A percentile compares a stretch with the other conserved stretches of the same genome.
phyloP scores from a whole-genome alignment of 2,888 invertebrate species.

The Polyploca ridens region DNA sequence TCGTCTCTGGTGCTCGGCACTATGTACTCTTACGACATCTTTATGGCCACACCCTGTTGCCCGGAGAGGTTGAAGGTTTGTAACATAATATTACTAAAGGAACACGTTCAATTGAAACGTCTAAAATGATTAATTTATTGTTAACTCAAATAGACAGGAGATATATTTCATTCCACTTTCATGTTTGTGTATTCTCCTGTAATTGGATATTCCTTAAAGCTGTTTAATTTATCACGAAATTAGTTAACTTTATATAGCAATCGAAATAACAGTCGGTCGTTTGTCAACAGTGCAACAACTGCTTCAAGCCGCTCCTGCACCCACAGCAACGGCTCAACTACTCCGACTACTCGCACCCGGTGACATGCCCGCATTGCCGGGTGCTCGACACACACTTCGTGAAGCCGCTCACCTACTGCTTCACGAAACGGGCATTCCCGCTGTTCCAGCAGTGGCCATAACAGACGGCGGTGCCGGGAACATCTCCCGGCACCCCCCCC shows the following conservation, averaged over 20 bases:
- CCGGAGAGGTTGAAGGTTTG: conserved; percentile 94
- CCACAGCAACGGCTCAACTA: conserved; percentile 95
- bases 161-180: no score
- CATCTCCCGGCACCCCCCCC: conserved; percentile 80
- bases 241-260: background rate
- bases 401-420: conserved; percentile 94
- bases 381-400: conserved; percentile 97
- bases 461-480: conserved; percentile 91
- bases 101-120: conserved; percentile 1
- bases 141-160: conserved; percentile 11
- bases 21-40: conserved; percentile 99
- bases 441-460: conserved; percentile 93
- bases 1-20: conserved; percentile 97
- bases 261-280: conserved; percentile 14
- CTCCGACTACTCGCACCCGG: conserved; percentile 97
- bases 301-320: conserved; percentile 94
- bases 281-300: conserved; percentile 93
- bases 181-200: background rate
- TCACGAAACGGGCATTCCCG: conserved; percentile 89
- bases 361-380: conserved; percentile 96
- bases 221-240: background rate
- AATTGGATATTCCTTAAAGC: background rate
- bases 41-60: conserved; percentile 98
- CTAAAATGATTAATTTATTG: conserved; percentile 13
- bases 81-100: conserved; percentile 21